phyloP scores from a whole-genome alignment of 2,797 vertebrate species.

The Centropyge bicolor region DNA sequence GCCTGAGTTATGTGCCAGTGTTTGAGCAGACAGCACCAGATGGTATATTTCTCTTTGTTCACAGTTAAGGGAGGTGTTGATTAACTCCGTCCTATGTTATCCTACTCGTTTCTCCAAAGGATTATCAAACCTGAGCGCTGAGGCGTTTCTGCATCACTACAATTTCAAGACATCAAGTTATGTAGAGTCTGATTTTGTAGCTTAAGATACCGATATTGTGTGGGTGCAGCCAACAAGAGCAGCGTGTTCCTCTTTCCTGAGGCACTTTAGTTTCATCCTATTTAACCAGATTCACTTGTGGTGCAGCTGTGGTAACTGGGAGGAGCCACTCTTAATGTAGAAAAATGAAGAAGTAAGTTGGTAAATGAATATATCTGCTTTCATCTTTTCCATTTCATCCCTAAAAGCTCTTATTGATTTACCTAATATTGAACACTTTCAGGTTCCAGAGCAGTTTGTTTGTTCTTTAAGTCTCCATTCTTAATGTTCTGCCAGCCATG shows the following conservation, averaged over 20 bases:
- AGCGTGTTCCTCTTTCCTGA: background rate
- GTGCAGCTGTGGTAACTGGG: conserved; percentile 31
- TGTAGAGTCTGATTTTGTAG: background rate
- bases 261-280: background rate
- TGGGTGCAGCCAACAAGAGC: background rate
- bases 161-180: background rate
- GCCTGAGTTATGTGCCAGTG: conserved; percentile 27
- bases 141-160: background rate
- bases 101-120: conserved; percentile 12
- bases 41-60: conserved; percentile 51
- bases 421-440: no score
- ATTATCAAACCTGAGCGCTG: background rate
- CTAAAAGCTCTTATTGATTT: no score
- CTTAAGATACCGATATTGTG: background rate
- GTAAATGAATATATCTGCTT: no score
- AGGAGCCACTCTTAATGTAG: background rate
- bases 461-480: no score
- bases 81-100: conserved; percentile 44
- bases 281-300: conserved; percentile 14
- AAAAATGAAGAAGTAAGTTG: no score
- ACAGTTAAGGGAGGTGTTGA: conserved; percentile 58
- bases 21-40: conserved; percentile 61
- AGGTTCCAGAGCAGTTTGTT: no score
- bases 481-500: no score
- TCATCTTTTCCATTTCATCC: background rate